Evolutionary conservation across 2,113 vertebrate genomes (phyloP).

Genomic region (Desmodus rotundus): DNA sequence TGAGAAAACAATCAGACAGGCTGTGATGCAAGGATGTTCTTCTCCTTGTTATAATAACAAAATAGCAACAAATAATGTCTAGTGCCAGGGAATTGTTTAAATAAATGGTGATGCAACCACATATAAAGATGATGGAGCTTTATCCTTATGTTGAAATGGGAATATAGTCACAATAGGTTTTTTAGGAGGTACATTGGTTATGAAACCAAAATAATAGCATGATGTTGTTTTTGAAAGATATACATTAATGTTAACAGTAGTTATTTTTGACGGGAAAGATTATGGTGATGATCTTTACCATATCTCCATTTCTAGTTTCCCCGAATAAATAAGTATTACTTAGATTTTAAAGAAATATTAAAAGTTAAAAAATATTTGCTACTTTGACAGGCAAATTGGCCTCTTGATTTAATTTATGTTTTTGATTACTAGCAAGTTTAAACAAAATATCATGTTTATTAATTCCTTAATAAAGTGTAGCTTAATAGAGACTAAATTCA

Average conservation of each 20-base stretch:
- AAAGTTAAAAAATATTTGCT: neutral
- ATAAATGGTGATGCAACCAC: neutral
- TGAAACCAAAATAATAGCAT: neutral
- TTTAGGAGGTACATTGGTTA: neutral
- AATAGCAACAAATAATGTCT: neutral
- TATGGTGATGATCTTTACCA: neutral
- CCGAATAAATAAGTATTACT: neutral
- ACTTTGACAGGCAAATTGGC: neutral
- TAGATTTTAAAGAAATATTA: slow-evolving; percentile 9
- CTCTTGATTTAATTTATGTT: slow-evolving; percentile 37
- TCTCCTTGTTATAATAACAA: neutral
- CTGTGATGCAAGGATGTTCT: neutral
- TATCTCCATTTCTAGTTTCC: neutral
- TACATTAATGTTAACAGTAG: neutral
- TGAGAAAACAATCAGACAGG: neutral
- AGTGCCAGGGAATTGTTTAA: neutral
- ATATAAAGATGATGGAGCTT: neutral
- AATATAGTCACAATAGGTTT: neutral
- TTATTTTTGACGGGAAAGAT: slow-evolving; percentile 21
- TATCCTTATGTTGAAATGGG: neutral
- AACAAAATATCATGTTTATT: slow-evolving; percentile 14
- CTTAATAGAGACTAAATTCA: neutral
- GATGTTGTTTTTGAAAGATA: neutral
- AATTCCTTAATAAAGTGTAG: slow-evolving; percentile 4
- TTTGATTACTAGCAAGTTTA: slow-evolving; percentile 35